Evolutionary conservation across 1,140 invertebrate species (phyloP).

Genomic region (Hylyphantes graminicola): DNA sequence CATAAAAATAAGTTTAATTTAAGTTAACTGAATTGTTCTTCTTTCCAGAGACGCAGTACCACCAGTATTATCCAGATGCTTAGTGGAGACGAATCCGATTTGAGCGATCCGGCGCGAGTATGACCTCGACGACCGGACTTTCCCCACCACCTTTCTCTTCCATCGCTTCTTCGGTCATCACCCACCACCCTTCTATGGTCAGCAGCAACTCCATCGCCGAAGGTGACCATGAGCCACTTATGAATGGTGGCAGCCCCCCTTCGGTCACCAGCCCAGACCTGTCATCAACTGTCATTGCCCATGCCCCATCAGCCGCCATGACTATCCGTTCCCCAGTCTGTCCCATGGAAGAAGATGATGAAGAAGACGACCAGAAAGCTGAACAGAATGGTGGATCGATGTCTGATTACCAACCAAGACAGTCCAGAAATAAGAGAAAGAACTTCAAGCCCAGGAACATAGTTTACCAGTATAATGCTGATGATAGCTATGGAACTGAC

Average conservation of each 20-base stretch:
- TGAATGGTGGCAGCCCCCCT: conserved; percentile 48
- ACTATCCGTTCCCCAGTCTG: conserved; percentile 35
- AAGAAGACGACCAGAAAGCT: conserved; percentile 18
- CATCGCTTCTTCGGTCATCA: conserved; percentile 40
- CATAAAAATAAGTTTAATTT: neutral
- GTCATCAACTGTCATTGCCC: conserved; percentile 19
- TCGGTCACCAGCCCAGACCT: conserved; percentile 26
- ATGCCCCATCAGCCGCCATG: conserved; percentile 35
- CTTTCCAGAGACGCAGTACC: conserved; percentile 38
- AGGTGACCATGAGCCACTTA: conserved; percentile 43
- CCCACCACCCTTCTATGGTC: conserved; percentile 45
- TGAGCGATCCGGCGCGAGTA: conserved; percentile 57
- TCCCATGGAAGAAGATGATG: conserved; percentile 40
- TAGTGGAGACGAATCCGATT: conserved; percentile 48
- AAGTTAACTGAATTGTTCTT: neutral
- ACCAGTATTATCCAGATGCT: conserved; percentile 53
- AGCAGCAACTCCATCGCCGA: conserved; percentile 48
- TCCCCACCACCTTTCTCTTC: conserved; percentile 48
- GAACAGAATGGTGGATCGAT: conserved; percentile 9
- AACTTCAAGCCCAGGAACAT: conserved; percentile 77
- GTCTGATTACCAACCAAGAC: conserved; percentile 7
- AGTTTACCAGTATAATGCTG: conserved; percentile 64
- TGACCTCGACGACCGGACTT: conserved; percentile 59
- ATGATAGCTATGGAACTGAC: conserved; percentile 37
- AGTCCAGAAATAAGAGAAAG: conserved; percentile 73